These are phyloP conservation scores for Mystacornis crossleyi DNA, from an alignment of 2,113 vertebrate genomes.

Conservation along the genomic window DNA sequence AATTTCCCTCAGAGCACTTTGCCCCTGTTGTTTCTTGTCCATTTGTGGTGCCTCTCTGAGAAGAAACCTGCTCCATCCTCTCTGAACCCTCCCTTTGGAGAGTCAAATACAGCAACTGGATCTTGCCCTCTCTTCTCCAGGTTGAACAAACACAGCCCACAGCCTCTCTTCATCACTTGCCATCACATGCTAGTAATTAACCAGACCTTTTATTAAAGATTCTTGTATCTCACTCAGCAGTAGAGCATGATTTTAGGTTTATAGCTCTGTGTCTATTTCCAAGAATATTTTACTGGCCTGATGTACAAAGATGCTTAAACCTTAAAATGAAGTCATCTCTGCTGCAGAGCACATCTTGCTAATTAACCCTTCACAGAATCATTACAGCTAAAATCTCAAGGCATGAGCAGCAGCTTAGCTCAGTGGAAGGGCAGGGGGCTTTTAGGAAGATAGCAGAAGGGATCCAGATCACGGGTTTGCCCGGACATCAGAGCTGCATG, in stretches of 20 bases:
- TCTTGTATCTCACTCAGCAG: constrained; percentile 16
- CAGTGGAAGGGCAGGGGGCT: background rate
- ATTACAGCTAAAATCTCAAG: background rate
- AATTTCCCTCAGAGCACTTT: background rate
- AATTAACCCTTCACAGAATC: constrained; percentile 2
- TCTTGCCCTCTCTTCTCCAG: background rate
- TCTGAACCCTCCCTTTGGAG: background rate
- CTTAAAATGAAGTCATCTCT: constrained; percentile 14
- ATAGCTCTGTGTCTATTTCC: constrained; percentile 17
- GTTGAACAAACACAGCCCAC: background rate
- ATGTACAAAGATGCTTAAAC: constrained; percentile 17
- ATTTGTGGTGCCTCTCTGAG: background rate
- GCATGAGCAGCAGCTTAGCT: fast-evolving
- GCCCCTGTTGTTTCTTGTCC: background rate
- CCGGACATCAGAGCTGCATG: background rate
- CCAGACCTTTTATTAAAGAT: constrained; percentile 29
- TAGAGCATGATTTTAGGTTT: constrained; percentile 21
- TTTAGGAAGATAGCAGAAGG: background rate
- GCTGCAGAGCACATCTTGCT: background rate
- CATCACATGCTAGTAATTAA: constrained; percentile 39
- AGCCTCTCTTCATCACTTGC: background rate
- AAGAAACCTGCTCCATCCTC: background rate
- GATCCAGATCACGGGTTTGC: background rate
- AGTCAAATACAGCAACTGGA: background rate
- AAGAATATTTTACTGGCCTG: constrained; percentile 28